Evolutionary conservation across 64 coral and sea anemone species (phyloP).

Genomic region (Stichodactyla helianthus): DNA sequence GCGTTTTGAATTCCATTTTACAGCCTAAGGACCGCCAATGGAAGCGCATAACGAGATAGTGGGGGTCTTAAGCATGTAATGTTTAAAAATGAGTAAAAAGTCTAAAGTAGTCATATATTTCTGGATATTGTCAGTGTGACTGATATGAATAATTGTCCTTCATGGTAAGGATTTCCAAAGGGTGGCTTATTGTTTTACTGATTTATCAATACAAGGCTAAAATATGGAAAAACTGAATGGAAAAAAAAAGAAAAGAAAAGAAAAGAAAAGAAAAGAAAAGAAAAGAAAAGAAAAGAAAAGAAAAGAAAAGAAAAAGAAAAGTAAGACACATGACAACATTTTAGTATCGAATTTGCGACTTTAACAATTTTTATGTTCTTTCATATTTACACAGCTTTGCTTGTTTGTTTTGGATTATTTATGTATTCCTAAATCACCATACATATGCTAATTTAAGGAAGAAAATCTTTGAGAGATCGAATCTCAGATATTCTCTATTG

Average conservation of each 20-base stretch:
- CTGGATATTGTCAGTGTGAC: neutral
- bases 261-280: neutral
- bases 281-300: too few species aligned
- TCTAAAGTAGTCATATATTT: constrained; percentile 3
- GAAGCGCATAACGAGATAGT: neutral
- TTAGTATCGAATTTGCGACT: neutral
- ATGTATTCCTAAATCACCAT: neutral
- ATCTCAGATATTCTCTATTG: neutral
- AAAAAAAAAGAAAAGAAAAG: neutral
- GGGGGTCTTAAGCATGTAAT: neutral
- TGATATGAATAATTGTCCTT: neutral
- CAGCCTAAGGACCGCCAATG: neutral
- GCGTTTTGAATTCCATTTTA: neutral
- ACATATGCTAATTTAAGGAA: neutral
- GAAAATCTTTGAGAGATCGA: neutral
- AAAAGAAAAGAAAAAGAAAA: too few species aligned
- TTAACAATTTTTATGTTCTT: neutral
- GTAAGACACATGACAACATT: neutral
- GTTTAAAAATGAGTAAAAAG: neutral
- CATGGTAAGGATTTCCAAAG: neutral
- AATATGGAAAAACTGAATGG: neutral
- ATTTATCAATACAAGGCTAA: neutral
- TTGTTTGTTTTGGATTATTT: constrained; percentile 4
- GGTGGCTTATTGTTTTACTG: neutral
- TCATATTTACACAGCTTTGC: neutral